Conservation (phyloP, 2,888 invertebrate species). For the Synanthedon vespiformis region DNA sequence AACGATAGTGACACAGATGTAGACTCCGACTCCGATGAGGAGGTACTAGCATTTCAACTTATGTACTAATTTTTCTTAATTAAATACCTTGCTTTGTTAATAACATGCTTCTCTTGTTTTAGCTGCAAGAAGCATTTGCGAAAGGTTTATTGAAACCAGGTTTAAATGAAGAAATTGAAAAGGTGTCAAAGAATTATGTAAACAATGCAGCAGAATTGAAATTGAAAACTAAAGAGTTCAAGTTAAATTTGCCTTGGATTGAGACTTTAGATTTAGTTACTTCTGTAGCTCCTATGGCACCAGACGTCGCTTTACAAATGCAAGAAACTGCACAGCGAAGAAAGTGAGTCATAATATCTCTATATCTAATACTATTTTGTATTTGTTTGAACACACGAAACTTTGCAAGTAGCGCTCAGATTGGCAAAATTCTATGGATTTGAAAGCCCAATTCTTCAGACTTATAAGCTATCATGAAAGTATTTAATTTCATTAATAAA, state of each 20-base stretch:
- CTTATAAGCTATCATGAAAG: no score
- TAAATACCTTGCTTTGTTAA: not conserved
- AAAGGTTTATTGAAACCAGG: constrained; percentile 89
- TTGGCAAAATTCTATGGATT: no score
- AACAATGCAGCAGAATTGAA: constrained; percentile 83
- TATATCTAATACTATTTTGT: no score
- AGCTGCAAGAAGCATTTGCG: constrained; percentile 92
- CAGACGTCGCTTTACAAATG: constrained; percentile 83
- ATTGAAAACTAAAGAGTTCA: constrained; percentile 78
- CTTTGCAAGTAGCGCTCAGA: no score
- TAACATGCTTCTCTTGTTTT: constrained; percentile 10
- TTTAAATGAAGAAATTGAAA: constrained; percentile 76
- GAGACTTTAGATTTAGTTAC: constrained; percentile 87
- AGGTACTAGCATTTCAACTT: constrained; percentile 37
- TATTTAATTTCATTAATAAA: no score
- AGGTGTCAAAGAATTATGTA: constrained; percentile 66
- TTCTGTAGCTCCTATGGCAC: constrained; percentile 83
- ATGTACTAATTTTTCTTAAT: not conserved
- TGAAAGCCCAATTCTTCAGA: no score
- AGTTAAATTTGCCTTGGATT: constrained; percentile 83
- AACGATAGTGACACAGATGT: constrained; percentile 63
- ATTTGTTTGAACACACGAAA: no score
- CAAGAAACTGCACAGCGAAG: constrained; percentile 81
- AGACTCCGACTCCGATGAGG: constrained; percentile 73
- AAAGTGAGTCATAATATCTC: constrained; percentile 32